Evolutionary conservation across 2,113 vertebrate genomes (phyloP), one percentile per base, ranked within the genome.

Genomic region (Plectropomus leopardus): DNA sequence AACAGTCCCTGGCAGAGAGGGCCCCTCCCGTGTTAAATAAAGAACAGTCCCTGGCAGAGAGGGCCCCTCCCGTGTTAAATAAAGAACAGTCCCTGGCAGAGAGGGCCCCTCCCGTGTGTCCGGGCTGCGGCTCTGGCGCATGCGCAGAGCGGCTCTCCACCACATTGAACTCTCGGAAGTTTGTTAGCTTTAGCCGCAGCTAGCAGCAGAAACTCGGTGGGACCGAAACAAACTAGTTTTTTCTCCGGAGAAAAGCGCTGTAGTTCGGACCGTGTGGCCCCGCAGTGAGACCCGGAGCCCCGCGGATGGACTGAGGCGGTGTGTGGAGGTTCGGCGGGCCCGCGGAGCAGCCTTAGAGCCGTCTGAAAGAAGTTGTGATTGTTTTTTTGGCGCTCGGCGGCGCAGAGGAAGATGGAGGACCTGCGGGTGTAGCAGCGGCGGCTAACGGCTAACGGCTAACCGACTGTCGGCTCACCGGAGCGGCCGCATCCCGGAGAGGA

Each of bases 331-430:
- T n/a, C 69, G 5, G 42, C 36, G 14, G 3, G 24, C 15, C 23
- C n/a, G 2, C 54, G 78, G 58, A 26, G 17, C 16, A 51, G 45
- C 78, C 40, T 68, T 87, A 88, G 51, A 57, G 28, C 51, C 54
- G 53, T 78, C 78, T 83, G 82, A 50, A 83, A 93, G 83, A 91
- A 92, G 92, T 94, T 94, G 90, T 94, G 92, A 92, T 92, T 93
- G 91, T 93, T 93, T 90, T 86, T 94, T 92, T 85, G 92, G 92
- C 89, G 93, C 92, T 91, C 88, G 57, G 90, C 78, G 66, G 86
- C 86, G 89, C 75, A 89, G 90, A 83, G 87, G 89, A 90, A 92
- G 91, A 94, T 94, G 93, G 93, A 89, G 89, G 92, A 53, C 89
- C 53, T 84, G 79, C 82, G 75, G 83, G 80, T 88, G 83, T 90